Conservation (phyloP, 2,113 vertebrate genomes). For the Alethe castanea region DNA sequence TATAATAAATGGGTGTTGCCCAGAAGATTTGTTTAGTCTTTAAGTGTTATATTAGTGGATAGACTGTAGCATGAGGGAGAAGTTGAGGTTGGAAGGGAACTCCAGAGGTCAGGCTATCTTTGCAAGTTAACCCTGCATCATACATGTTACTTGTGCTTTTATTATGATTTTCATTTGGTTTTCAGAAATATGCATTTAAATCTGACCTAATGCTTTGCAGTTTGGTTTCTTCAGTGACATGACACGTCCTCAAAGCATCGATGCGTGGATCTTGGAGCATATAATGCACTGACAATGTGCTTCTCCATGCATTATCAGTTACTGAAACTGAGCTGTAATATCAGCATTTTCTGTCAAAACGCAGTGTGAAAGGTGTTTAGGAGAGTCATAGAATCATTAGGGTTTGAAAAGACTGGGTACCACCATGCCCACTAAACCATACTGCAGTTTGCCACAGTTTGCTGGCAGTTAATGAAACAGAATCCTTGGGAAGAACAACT, state of each 20-base stretch:
- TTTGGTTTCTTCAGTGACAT: neutral
- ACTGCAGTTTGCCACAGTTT: neutral
- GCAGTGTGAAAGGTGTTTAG: neutral
- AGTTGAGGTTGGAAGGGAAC: neutral
- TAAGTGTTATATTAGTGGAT: neutral
- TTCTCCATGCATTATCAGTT: neutral
- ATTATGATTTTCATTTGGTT: neutral
- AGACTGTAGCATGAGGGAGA: neutral
- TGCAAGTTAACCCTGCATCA: neutral
- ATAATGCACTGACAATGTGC: neutral
- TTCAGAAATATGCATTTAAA: neutral
- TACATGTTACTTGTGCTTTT: neutral
- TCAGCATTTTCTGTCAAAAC: neutral
- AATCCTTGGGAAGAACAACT: neutral
- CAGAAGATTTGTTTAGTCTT: neutral
- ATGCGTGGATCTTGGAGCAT: rapidly evolving
- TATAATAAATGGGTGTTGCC: neutral
- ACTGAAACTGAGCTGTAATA: neutral
- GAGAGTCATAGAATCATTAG: neutral
- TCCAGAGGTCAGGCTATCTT: neutral
- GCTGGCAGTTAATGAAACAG: neutral
- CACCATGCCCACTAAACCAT: neutral
- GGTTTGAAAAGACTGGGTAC: neutral
- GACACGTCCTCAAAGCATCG: neutral
- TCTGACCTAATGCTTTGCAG: neutral